Percentiles rank a stretch among this genome's conserved stretches.
phyloP scores from a whole-genome alignment of 2,888 invertebrate genomes.

The Ochlodes sylvanus region DNA sequence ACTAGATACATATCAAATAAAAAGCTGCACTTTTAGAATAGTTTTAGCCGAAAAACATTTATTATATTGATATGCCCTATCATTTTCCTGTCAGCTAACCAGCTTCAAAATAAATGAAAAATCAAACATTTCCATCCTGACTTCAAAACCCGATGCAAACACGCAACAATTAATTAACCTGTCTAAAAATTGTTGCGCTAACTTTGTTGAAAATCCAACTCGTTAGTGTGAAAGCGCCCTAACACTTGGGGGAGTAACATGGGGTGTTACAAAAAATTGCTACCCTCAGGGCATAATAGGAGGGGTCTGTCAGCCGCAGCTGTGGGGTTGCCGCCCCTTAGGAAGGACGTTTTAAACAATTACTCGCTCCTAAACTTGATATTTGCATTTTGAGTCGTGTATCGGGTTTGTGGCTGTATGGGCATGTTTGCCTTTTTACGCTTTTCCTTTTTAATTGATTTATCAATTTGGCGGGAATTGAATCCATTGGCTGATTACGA shows the following conservation, averaged over 20 bases:
- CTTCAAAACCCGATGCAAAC: conserved; percentile 27
- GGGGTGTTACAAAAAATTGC: conserved; percentile 78
- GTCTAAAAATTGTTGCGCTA: conserved; percentile 32
- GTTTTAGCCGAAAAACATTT: no score
- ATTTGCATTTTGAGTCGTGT: conserved; percentile 59
- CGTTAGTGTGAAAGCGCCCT: conserved; percentile 35
- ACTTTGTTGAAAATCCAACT: conserved; percentile 32
- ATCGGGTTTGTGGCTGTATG: conserved; percentile 41
- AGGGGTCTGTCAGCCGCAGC: conserved; percentile 70
- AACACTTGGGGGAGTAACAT: conserved; percentile 44
- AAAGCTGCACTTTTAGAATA: no score
- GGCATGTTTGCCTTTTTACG: conserved; percentile 40
- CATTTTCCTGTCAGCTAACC: not conserved
- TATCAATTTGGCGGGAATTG: conserved; percentile 21
- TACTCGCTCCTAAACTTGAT: conserved; percentile 56
- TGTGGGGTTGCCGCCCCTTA: conserved; percentile 55
- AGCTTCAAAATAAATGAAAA: conserved; percentile 3
- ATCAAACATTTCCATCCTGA: conserved; percentile 9
- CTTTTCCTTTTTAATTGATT: conserved; percentile 37
- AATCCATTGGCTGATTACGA: not conserved
- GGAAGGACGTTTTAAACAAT: conserved; percentile 61
- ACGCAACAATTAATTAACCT: conserved; percentile 31
- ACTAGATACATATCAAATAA: no score
- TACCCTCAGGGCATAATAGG: conserved; percentile 63
- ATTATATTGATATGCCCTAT: not conserved